Base-by-base conservation (phyloP, 37 sponge, comb jelly and placozoan genomes). In the Corticium candelabrum region DNA sequence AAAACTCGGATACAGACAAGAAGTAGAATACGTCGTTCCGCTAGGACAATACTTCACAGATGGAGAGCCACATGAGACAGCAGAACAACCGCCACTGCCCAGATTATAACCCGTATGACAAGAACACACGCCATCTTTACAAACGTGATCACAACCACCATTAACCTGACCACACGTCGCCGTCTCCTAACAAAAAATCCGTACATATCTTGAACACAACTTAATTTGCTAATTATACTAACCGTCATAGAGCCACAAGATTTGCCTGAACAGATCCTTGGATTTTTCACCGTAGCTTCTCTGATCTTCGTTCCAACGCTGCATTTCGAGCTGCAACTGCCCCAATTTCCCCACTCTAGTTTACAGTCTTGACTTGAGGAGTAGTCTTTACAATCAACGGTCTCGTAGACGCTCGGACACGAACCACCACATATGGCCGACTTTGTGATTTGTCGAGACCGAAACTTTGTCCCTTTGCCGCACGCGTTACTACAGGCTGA, bases 131-230 rank as follows among this genome's bases (percentile, higher is more conserved):
- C 73, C 73, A 34, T 34, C 31, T 7, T 70, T 70, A 32, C 73
- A 70, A 15, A 4, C 5, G 29, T 70, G 73, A 32, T 29, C 73
- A 70, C 73, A 70, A 35, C 73, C 73, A 34, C 73, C 73, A 32
- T 70, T 70, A 5, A 34, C 73, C 31, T 7, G 21, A 30, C 73
- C 73, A 34, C 73, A 70, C 21, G 33, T 7, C 31, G 4, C 5
- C 5, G 73, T 30, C 5, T 70, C 73, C 73, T 70, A 15, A 4
- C 33, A 34, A 32, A 70, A 15, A 35, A 5, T 4, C 5, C 31
- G 21, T 4, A 70, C 31, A 29, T 11, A 27, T 21, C 62, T n/a
- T n/a, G n/a, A n/a, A n/a, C n/a, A n/a, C n/a, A n/a, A n/a, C n/a
- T n/a, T n/a, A n/a, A n/a, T n/a, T n/a, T n/a, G n/a, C n/a, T n/a